phyloP scores from a whole-genome alignment of 2,113 vertebrate species.

The Corydoras sp. region DNA sequence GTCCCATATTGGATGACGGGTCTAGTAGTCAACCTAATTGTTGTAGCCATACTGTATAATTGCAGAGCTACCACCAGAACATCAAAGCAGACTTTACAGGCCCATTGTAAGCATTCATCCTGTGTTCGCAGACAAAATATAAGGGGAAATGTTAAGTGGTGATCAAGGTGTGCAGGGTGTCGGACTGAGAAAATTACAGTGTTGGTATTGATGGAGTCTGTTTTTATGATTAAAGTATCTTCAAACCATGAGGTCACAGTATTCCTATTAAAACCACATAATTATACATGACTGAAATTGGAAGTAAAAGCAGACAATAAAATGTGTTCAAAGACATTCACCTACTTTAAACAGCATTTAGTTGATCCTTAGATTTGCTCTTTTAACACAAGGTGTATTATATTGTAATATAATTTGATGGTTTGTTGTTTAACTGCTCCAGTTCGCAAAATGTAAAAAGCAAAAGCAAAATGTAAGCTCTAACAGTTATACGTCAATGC shows the following conservation, averaged over 20 bases:
- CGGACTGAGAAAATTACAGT: slow-evolving; percentile 1
- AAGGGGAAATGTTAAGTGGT: neutral
- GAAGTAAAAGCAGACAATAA: slow-evolving; percentile 6
- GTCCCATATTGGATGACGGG: no score
- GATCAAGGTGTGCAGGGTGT: neutral
- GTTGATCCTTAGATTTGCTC: slow-evolving; percentile 15
- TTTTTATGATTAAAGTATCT: neutral
- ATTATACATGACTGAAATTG: neutral
- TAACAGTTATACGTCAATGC: neutral
- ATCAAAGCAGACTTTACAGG: slow-evolving; percentile 6
- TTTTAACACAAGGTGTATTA: slow-evolving; percentile 15
- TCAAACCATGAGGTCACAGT: neutral
- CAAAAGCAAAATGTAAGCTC: neutral
- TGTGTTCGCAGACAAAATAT: slow-evolving; percentile 15
- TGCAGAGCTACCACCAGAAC: slow-evolving; percentile 3
- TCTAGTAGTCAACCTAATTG: neutral
- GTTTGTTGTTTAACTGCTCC: neutral
- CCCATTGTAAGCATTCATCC: slow-evolving; percentile 1
- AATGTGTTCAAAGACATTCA: no score
- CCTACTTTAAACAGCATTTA: neutral
- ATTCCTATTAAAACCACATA: neutral
- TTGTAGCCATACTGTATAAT: slow-evolving; percentile 3
- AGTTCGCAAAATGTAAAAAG: neutral
- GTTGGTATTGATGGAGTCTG: neutral
- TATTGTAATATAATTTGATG: slow-evolving; percentile 22